Evolutionary conservation across 2,888 invertebrate species (phyloP), one percentile per base, ranked within the genome.

Genomic region (Drosophila nr. perissopoda): DNA sequence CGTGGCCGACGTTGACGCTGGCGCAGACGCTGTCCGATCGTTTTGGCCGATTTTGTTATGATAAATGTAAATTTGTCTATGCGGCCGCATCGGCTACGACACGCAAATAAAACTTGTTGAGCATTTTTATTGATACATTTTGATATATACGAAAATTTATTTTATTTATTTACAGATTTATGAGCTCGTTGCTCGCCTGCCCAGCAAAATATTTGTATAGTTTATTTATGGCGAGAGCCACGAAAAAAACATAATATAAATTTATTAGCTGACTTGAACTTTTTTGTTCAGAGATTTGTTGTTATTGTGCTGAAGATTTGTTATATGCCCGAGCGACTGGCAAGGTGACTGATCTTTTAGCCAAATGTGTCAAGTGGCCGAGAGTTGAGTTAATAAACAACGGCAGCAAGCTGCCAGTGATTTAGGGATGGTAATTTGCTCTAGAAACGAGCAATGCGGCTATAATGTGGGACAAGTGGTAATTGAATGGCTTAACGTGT

Each of bases 51-150:
- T 74, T 69, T 65, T 72, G 74, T 70, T 76, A 69, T 82, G 82
- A 81, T 81, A 80, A 79, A 81, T 81, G 81, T 81, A 76, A 76
- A 81, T 76, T 75, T 78, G 76, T 81, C 70, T 80, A 74, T 74
- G 69, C 70, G 74, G 66, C 65, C 33, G 57, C 70, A 40, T 38
- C 38, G 56, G 48, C 56, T 46, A 29, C 36, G 31, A 58, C 72
- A 73, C 71, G 78, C 79, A 75, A 79, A 79, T 76, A 84, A 84
- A 84, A 88, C 84, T 88, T 88, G 88, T 85, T 88, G 83, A 86
- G 88, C 83, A 88, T 85, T 88, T 88, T 86, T 86, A 86, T 86
- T 86, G 88, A 86, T 84, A 85, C 88, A 79, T 85, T 84, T 88
- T 88, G 88, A 81, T 86, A 88, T 88, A 76, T 81, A 76, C 72